Evolutionary conservation across 2,113 vertebrate genomes (phyloP).

Genomic region (Pituophis catenifer): DNA sequence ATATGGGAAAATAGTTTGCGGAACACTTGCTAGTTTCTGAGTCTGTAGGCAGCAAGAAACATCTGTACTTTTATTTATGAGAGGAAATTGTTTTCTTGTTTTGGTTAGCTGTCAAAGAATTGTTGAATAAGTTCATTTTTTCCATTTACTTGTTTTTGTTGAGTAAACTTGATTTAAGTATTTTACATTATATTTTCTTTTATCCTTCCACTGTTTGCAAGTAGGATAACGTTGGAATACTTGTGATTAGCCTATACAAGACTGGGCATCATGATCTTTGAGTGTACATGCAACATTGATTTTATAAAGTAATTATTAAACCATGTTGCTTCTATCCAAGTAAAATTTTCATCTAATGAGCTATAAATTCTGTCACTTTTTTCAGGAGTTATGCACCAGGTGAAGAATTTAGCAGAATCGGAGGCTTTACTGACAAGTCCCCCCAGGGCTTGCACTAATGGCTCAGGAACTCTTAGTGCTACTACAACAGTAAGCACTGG

Average conservation of each 20-base stretch:
- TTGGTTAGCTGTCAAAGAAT: background rate
- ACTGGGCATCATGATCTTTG: background rate
- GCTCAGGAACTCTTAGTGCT: constrained; percentile 84
- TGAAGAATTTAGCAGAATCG: constrained; percentile 94
- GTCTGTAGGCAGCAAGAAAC: background rate
- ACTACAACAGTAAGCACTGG: constrained; percentile 86
- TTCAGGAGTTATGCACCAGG: constrained; percentile 97
- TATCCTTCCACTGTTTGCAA: background rate
- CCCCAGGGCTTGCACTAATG: constrained; percentile 92
- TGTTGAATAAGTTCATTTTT: background rate
- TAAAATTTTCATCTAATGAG: background rate
- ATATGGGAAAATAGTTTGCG: background rate
- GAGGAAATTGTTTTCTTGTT: background rate
- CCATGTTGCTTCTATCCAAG: background rate
- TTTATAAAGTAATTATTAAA: background rate
- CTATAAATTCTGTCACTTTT: background rate
- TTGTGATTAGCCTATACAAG: background rate
- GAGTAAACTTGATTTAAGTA: background rate
- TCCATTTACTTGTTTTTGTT: background rate
- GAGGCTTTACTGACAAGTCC: constrained; percentile 93
- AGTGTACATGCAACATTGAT: background rate
- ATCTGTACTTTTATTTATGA: background rate
- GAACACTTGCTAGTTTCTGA: background rate
- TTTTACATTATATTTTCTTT: background rate
- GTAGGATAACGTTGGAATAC: background rate